Conservation (phyloP, 2,888 invertebrate species). For the Eupithecia abbreviata region DNA sequence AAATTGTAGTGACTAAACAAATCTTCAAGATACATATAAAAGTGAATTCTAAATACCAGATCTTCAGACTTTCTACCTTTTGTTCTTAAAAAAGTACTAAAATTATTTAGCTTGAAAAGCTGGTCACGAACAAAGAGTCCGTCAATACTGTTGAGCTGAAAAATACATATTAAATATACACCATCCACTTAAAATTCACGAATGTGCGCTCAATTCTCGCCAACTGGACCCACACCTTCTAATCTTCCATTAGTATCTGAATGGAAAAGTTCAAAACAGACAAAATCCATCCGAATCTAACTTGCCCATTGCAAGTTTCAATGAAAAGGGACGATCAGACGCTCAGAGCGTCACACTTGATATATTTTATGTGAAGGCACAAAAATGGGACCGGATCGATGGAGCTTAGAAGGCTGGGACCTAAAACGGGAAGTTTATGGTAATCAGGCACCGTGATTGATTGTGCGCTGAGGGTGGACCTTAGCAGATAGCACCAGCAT, state of each 20-base stretch:
- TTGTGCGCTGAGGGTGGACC: conserved; percentile 66
- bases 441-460: conserved; percentile 81
- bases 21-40: background rate
- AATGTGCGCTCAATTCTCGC: conserved; percentile 17
- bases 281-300: conserved; percentile 69
- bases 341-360: conserved; percentile 54
- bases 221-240: conserved; percentile 17
- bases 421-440: conserved; percentile 82
- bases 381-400: conserved; percentile 78
- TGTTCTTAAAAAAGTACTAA: background rate
- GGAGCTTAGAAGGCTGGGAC: conserved; percentile 76
- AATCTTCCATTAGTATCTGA: conserved; percentile 42
- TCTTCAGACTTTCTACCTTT: background rate
- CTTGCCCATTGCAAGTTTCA: conserved; percentile 77
- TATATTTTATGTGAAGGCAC: conserved; percentile 67
- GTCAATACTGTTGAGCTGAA: conserved; percentile 14
- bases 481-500: conserved; percentile 38
- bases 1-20: background rate
- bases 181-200: conserved; percentile 20
- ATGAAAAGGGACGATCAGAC: conserved; percentile 71
- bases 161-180: conserved; percentile 12
- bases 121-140: conserved; percentile 9
- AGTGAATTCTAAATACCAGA: background rate
- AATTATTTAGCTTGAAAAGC: background rate
- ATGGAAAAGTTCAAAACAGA: conserved; percentile 56